These are phyloP conservation scores for Palythoa heliodiscus DNA, from an alignment of 92 coral and sea anemone species.

Conservation along the genomic window DNA sequence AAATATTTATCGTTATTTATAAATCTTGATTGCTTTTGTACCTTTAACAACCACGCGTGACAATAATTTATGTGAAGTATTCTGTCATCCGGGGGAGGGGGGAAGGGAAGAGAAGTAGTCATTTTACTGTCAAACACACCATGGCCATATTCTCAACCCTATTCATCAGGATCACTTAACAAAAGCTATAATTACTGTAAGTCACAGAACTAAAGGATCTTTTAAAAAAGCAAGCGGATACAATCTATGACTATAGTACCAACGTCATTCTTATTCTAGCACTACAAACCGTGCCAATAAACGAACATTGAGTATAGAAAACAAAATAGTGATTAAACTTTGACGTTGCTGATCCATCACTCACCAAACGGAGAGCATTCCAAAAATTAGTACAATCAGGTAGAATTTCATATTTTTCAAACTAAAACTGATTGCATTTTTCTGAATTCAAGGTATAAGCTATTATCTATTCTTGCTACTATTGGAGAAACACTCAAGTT, in stretches of 20 bases:
- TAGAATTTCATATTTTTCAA: too few relatives aligned
- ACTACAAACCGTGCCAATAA: neutral
- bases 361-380: too few relatives aligned
- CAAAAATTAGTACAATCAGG: too few relatives aligned
- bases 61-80: too few relatives aligned
- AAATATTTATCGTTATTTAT: neutral
- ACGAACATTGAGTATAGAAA: neutral
- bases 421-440: neutral
- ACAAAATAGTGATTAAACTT: neutral
- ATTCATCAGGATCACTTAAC: neutral
- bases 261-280: neutral
- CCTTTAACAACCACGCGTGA: neutral
- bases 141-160: neutral
- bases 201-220: neutral
- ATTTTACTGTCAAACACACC: neutral
- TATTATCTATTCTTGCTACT: neutral
- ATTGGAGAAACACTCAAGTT: neutral
- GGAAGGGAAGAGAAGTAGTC: neutral
- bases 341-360: neutral
- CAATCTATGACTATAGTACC: neutral
- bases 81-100: neutral
- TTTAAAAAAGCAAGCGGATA: neutral
- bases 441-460: neutral
- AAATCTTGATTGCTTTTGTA: neutral
- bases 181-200: neutral